A percentile compares a stretch with the other conserved stretches of the same genome.
Conservation (phyloP, 1,140 invertebrate genomes). For the Brachionus sp. region DNA sequence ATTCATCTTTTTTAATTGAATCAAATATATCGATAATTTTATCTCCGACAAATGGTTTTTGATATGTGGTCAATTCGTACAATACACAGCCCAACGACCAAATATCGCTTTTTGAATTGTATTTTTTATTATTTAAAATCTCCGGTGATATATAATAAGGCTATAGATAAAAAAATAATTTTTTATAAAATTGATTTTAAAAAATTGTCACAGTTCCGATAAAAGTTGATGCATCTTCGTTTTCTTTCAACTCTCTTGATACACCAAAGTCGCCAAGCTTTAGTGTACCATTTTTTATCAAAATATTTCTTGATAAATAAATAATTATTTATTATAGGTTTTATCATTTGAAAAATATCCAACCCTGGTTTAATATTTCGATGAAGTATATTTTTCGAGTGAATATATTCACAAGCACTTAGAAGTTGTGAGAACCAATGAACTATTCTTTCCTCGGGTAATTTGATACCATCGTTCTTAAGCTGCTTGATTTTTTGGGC, state of each 20-base stretch:
- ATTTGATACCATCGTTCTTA: not conserved
- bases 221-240: slow-evolving; percentile 61
- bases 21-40: slow-evolving; percentile 31
- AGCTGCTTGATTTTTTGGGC: slow-evolving; percentile 49
- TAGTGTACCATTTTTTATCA: slow-evolving; percentile 28
- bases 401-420: slow-evolving; percentile 39
- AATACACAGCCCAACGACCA: slow-evolving; percentile 82
- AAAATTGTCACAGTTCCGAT: slow-evolving; percentile 60
- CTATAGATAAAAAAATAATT: not conserved
- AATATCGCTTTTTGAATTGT: slow-evolving; percentile 68
- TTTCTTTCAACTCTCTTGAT: slow-evolving; percentile 59
- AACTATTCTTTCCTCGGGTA: slow-evolving; percentile 27
- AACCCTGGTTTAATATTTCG: slow-evolving; percentile 38
- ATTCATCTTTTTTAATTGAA: slow-evolving; percentile 47
- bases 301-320: slow-evolving; percentile 6
- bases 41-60: slow-evolving; percentile 62
- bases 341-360: not conserved
- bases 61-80: slow-evolving; percentile 69
- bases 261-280: slow-evolving; percentile 45
- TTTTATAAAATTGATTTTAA: not conserved
- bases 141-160: slow-evolving; percentile 82
- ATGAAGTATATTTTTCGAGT: slow-evolving; percentile 21
- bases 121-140: slow-evolving; percentile 69
- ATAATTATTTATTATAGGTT: slow-evolving; percentile 23
- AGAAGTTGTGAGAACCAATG: slow-evolving; percentile 11